These are phyloP conservation scores for Halcyon smyrnensis DNA, from an alignment of 2,797 vertebrate genomes.

Conservation along the genomic window DNA sequence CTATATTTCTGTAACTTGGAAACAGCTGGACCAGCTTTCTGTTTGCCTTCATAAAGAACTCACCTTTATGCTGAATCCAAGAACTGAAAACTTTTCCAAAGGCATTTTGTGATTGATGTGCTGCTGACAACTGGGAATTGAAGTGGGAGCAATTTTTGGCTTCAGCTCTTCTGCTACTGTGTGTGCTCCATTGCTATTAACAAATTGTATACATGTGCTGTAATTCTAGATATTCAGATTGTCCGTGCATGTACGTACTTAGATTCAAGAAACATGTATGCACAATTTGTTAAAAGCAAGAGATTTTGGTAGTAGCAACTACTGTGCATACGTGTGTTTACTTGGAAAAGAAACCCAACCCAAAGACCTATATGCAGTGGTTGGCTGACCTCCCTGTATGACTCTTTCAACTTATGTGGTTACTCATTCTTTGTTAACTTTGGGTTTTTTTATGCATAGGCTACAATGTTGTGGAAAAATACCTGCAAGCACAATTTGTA, in stretches of 20 bases:
- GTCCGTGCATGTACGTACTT: neutral
- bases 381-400: conserved; percentile 53
- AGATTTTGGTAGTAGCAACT: neutral
- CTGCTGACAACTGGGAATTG: conserved; percentile 37
- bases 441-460: conserved; percentile 52
- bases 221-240: neutral
- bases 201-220: neutral
- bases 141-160: neutral
- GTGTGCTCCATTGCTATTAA: neutral
- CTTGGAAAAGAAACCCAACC: neutral
- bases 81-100: conserved; percentile 19
- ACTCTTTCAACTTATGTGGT: conserved; percentile 43
- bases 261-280: neutral
- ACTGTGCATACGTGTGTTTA: neutral
- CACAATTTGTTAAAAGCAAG: conserved; percentile 44
- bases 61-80: neutral
- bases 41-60: neutral
- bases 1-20: neutral
- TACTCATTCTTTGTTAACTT: neutral
- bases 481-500: conserved; percentile 68
- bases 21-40: neutral
- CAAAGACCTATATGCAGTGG: neutral
- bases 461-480: conserved; percentile 54
- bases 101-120: neutral
- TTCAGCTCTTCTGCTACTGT: neutral